Conservation (phyloP, 2,113 vertebrate species). For the Cyprinodon tularosa region DNA sequence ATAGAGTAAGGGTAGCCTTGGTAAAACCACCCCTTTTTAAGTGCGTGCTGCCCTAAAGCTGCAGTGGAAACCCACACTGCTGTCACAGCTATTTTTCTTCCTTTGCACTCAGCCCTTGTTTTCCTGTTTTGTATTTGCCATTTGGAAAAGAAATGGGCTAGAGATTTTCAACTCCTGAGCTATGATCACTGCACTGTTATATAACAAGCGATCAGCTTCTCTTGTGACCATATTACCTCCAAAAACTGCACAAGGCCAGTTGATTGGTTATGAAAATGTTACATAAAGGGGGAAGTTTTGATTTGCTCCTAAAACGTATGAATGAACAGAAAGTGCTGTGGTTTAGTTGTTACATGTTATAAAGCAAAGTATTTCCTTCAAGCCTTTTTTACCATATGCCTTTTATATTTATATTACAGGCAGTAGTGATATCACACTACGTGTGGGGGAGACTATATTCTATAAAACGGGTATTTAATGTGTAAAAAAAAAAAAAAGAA, state of each 20-base stretch:
- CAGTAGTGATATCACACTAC: too few species aligned
- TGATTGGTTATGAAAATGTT: constrained; percentile 1
- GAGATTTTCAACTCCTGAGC: constrained; percentile 18
- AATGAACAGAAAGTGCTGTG: neutral
- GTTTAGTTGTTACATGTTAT: neutral
- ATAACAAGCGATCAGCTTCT: constrained; percentile 7
- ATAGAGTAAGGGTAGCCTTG: constrained; percentile 21
- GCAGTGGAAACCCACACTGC: constrained; percentile 47
- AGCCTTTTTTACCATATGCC: neutral
- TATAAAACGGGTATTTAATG: neutral
- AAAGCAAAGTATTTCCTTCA: neutral
- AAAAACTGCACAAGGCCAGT: neutral
- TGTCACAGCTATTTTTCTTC: constrained; percentile 53
- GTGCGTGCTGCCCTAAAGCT: constrained; percentile 11
- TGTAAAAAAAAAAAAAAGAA: neutral
- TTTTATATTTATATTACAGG: too few species aligned
- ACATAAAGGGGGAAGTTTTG: neutral
- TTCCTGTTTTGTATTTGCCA: constrained; percentile 55
- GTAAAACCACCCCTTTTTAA: constrained; percentile 27
- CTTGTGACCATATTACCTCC: constrained; percentile 16
- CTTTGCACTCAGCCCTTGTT: constrained; percentile 37
- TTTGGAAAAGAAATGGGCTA: constrained; percentile 22
- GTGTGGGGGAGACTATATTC: neutral
- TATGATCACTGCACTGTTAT: constrained; percentile 26
- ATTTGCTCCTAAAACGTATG: neutral